Evolutionary conservation across 2,113 vertebrate genomes (phyloP), one percentile per base, ranked within the genome.

Genomic region (Brienomyrus brachyistius): DNA sequence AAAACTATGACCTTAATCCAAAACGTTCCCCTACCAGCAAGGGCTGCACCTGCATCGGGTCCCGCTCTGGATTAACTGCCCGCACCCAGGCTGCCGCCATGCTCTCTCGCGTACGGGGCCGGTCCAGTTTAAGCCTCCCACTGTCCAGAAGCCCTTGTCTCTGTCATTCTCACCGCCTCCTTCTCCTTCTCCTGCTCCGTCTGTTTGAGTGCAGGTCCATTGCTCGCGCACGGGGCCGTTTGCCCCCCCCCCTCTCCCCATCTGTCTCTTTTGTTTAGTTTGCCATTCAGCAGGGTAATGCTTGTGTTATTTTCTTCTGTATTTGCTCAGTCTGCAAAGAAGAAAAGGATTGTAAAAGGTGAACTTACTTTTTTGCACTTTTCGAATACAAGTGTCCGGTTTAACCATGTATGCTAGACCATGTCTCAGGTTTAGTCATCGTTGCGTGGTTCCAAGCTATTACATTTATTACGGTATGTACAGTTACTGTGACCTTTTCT

Each of bases 1-100:
- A 17, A 8, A 43, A 59, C 80, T 92, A 82, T 90, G 77, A 88
- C 90, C 27, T 86, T 50, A 54, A 86, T 82, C 89, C 74, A 40
- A 90, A 66, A 21, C 56, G 62, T 48, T 31, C 56, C 50, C 8
- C 9, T 83, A 45, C 50, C 45, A 77, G n/a, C 45, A 90, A 90
- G 89, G 89, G 85, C 89, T 87, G 66, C 47, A 19, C 74, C 59
- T 90, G 59, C 9, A 56, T 52, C 27, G 1, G 54, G 54, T 15
- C 45, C 23, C 21, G 17, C 82, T 40, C 59, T 56, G 35, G 35
- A 85, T 70, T 50, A 31, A 48, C 13, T 23, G 21, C 40, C 87
- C 3, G 21, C 21, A 3, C 35, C 35, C n/a, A 15, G 35, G 17
- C 13, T 1, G 5, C 3, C 31, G 6, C 5, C 31, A 0, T 6